Base-by-base conservation (phyloP, 2,888 invertebrate species). In the Drosophila setosimentum region DNA sequence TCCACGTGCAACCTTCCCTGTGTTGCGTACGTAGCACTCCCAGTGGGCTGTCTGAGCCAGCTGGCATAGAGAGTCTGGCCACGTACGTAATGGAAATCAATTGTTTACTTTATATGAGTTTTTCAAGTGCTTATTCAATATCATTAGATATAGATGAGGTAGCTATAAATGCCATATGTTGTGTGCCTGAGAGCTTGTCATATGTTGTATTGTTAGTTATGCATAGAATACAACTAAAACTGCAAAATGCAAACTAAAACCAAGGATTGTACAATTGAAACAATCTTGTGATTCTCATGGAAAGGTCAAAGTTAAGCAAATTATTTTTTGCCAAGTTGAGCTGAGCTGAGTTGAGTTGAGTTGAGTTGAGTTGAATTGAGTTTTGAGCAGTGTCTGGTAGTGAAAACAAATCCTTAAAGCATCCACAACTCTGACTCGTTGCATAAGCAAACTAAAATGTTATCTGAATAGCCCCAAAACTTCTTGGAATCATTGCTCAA, bases 61-160 rank as follows among this genome's bases (percentile, higher is more conserved):
- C 66, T 50, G 57, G 40, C 40, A 45, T 50, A 45, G 51, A 45
- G 50, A 68, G 74, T 77, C 76, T 77, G 75, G 75, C 77, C 80
- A 76, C 76, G 79, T 76, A 68, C 76, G 77, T 84, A 87, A 85
- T 87, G 84, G 82, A 86, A 87, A 87, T 87, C 87, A 87, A 87
- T 87, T 87, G 87, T 87, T 87, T 87, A 84, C 87, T 87, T 87
- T 87, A 82, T 81, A 87, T 87, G 87, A 84, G 87, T 81, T 87
- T 87, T 86, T 87, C 84, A 84, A 87, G 87, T 87, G 87, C 87
- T 86, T 87, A 86, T 87, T 87, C 87, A 87, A 87, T 87, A 87
- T 87, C 87, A 87, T 87, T 87, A 87, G 84, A 82, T 81, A 68
- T 60, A 68, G 71, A 83, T 80, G 83, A 83, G 78, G 75, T 76